Base-by-base conservation (phyloP, 2,888 invertebrate species). In the Leistus spinibarbis region DNA sequence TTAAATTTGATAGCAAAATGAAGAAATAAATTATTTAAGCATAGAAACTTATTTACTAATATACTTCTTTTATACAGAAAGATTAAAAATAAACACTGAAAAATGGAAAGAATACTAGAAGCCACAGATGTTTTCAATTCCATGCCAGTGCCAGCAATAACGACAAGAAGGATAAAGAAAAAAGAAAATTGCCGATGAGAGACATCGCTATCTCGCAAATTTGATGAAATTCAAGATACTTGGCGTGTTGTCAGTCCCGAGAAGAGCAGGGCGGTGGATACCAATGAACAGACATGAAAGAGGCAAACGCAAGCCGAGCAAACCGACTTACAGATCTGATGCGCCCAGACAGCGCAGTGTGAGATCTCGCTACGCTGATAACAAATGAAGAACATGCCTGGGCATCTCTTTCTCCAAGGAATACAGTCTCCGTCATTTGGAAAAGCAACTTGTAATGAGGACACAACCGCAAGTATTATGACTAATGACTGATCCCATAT, bases 221-320 rank as follows among this genome's bases (percentile, higher is more conserved):
- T 23, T 68, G 56, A 68, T 68, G 56, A 68, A 68, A 53, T 68
- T 68, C 68, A 22, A 27, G 40, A 40, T 40, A 40, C 40, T 40
- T 13, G 40, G 40, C 7, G 40, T 40, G 40, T 40, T 40, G 40
- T 40, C 40, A 40, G 40, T 40, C 1, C 40, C 40, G 40, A 40
- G 40, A 7, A 40, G 40, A 40, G 40, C 40, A 40, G 40, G 40
- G 40, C 40, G 40, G 40, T 7, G 40, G 40, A 40, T 40, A 40
- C 40, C 40, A 40, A 5, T 40, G 40, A 40, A 40, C 40, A 40
- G 40, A 68, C 53, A 68, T 20, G 53, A 16, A 17, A 20, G 54
- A 20, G 20, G 68, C 22, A 10, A 68, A 19, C 54, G 53, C 68
- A 68, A 16, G 56, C 13, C 40, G 20, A 53, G 20, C 40, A 16